Evolutionary conservation across 2,113 vertebrate species (phyloP).

Genomic region (Paralichthys olivaceus): DNA sequence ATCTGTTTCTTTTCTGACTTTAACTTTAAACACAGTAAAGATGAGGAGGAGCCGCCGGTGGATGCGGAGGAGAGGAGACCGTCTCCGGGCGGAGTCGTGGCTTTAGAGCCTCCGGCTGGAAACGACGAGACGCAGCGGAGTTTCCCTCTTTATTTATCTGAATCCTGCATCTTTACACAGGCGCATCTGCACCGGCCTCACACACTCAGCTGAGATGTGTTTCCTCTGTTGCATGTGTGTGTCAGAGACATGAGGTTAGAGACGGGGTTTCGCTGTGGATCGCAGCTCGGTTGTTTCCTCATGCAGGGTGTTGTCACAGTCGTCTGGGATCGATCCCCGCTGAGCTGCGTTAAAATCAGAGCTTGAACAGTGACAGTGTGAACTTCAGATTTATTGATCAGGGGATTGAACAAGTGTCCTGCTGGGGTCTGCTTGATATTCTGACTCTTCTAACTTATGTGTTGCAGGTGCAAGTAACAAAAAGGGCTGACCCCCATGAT

Average conservation of each 20-base stretch:
- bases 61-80: slow-evolving; percentile 21
- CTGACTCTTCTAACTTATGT: slow-evolving; percentile 36
- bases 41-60: slow-evolving; percentile 11
- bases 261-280: background rate
- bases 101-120: slow-evolving; percentile 11
- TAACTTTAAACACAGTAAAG: slow-evolving; percentile 46
- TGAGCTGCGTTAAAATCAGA: slow-evolving; percentile 24
- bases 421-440: background rate
- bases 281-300: slow-evolving; percentile 17
- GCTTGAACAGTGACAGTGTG: slow-evolving; percentile 31
- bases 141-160: slow-evolving; percentile 5
- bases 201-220: slow-evolving; percentile 34
- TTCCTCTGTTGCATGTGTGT: slow-evolving; percentile 51
- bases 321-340: slow-evolving; percentile 25
- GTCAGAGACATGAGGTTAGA: slow-evolving; percentile 1
- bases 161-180: slow-evolving; percentile 52
- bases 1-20: slow-evolving; percentile 74
- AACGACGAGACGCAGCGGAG: slow-evolving; percentile 4
- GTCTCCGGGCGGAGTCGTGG: slow-evolving; percentile 25
- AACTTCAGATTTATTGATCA: slow-evolving; percentile 29
- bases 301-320: slow-evolving; percentile 2
- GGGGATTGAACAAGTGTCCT: background rate
- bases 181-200: slow-evolving; percentile 64
- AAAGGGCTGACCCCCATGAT: slow-evolving; percentile 91
- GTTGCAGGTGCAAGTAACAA: slow-evolving; percentile 89